phyloP scores from a whole-genome alignment of 2,113 vertebrate genomes.

The Cyanoliseus patagonus region DNA sequence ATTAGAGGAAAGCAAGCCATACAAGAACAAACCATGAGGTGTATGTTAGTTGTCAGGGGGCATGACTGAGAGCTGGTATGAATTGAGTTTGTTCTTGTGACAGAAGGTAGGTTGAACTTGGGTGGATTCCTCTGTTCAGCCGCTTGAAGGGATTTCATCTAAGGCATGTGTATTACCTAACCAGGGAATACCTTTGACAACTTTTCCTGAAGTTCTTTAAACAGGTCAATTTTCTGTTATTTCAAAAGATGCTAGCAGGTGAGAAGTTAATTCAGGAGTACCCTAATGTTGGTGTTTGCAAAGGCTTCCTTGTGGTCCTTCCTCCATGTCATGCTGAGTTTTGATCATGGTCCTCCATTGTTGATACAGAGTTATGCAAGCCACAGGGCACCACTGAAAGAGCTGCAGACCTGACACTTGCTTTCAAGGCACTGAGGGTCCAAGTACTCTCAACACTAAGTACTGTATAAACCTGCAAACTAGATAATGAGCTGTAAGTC shows the following conservation, averaged over 20 bases:
- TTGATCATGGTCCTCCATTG: background rate
- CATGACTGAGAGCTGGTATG: background rate
- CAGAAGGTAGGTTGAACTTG: background rate
- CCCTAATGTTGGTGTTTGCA: background rate
- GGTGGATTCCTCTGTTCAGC: background rate
- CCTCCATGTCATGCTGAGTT: accelerated
- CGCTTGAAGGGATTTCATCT: background rate
- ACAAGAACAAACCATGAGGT: background rate
- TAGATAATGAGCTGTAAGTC: background rate
- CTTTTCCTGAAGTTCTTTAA: background rate
- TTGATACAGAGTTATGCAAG: accelerated
- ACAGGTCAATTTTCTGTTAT: background rate
- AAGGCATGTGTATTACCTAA: accelerated
- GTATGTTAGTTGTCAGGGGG: background rate
- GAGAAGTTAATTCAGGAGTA: background rate
- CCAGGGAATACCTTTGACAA: background rate
- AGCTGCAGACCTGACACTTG: accelerated
- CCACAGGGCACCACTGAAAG: accelerated
- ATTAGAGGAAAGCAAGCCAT: background rate
- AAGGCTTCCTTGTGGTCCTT: background rate
- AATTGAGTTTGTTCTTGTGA: accelerated
- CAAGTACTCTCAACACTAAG: background rate
- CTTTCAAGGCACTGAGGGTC: background rate
- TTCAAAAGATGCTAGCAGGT: accelerated
- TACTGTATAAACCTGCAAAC: background rate